Evolutionary conservation across 2,888 invertebrate species (phyloP).

Genomic region (Blastobasis lacticolella): DNA sequence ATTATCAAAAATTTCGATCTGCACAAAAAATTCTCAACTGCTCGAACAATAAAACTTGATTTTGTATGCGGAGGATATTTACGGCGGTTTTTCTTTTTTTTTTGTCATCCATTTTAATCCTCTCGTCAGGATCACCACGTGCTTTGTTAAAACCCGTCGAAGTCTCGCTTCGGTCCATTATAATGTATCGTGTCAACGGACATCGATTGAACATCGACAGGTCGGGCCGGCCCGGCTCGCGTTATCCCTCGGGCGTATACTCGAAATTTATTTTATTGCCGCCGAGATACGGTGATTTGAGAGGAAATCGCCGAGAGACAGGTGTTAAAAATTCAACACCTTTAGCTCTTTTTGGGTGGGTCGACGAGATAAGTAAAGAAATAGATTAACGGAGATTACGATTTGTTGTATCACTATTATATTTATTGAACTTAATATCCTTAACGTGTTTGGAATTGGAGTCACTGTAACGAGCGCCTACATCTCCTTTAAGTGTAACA

Average conservation of each 20-base stretch:
- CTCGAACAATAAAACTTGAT: conserved; percentile 48
- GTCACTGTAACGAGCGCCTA: conserved; percentile 40
- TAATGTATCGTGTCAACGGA: conserved; percentile 73
- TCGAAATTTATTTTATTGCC: conserved; percentile 72
- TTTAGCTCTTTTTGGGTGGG: conserved; percentile 54
- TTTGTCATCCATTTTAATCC: conserved; percentile 71
- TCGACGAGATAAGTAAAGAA: conserved; percentile 62
- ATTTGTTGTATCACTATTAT: conserved; percentile 53
- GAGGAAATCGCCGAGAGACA: conserved; percentile 68
- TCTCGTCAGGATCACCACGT: conserved; percentile 70
- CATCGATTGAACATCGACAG: conserved; percentile 71
- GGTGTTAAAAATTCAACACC: conserved; percentile 72
- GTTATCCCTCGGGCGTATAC: conserved; percentile 69
- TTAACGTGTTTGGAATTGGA: conserved; percentile 38
- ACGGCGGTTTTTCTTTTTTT: conserved; percentile 34
- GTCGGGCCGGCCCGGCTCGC: conserved; percentile 40
- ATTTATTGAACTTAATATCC: conserved; percentile 51
- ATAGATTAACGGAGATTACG: conserved; percentile 57
- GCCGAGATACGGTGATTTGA: conserved; percentile 69
- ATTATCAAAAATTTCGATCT: conserved; percentile 43
- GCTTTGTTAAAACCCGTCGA: conserved; percentile 70
- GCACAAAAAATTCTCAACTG: conserved; percentile 37
- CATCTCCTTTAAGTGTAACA: conserved; percentile 33
- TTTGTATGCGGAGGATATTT: conserved; percentile 56
- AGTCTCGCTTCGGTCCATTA: conserved; percentile 60